Evolutionary conservation across 2,113 vertebrate genomes (phyloP), one percentile per base, ranked within the genome.

Genomic region (Fregetta grallaria): DNA sequence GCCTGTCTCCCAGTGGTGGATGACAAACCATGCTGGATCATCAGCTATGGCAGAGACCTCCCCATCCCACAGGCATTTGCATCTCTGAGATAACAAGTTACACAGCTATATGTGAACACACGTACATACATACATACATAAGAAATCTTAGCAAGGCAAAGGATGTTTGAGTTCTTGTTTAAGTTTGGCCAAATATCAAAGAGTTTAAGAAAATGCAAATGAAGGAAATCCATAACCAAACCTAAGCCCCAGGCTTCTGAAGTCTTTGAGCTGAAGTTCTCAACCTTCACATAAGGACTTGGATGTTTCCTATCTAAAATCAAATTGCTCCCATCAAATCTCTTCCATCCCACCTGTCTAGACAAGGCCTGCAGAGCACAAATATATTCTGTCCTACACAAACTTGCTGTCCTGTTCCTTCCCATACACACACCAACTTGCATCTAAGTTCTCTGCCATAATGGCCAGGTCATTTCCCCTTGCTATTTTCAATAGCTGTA

Each of bases 131-230:
- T 58, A 63, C 53, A 55, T 36, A 62, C 36, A 77, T 81, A 84
- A 66, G 82, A 91, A 95, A 84, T 42, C 68, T 95, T 80, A 94
- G 49, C 58, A 88, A 89, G 61, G 90, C 79, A 82, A 89, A 96
- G 56, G 87, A 86, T 92, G 36, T 66, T 95, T 87, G 66, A 93
- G 23, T 58, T 92, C 78, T 94, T 88, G 49, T 96, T 96, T 96
- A 79, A 92, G 21, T 90, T 78, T 97, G 96, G 95, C 74, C 53
- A 50, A 86, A 93, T 95, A 96, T 97, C 94, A 97, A 95, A 97
- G 96, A 59, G 58, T 78, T 90, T 56, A 81, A 79, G 50, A 91
- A 93, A 96, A 97, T 42, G 61, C 34, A 86, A 86, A 93, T 82
- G 30, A 90, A 95, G 88, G 74, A 89, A 96, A 94, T 92, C 94